Evolutionary conservation across 2,888 invertebrate species (phyloP).

Genomic region (Leuctra nigra): DNA sequence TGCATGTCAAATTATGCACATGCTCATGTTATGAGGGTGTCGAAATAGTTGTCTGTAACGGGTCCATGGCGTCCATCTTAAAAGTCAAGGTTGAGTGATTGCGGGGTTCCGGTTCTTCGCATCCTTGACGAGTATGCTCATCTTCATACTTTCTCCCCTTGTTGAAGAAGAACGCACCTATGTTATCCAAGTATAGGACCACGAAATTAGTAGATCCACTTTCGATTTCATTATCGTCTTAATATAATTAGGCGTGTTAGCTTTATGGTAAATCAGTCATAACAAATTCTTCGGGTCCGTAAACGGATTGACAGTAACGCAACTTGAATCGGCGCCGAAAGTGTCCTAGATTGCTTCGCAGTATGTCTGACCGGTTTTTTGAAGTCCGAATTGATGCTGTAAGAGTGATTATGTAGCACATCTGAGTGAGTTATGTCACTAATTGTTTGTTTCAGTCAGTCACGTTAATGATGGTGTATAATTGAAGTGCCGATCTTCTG

Average conservation of each 20-base stretch:
- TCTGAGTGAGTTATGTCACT: not conserved
- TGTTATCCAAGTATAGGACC: not conserved
- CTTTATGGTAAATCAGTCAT: too few species aligned
- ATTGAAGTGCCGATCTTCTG: too few species aligned
- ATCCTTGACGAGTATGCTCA: constrained; percentile 1
- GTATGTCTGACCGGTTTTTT: constrained; percentile 6
- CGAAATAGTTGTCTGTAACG: too few species aligned
- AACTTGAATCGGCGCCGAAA: not conserved
- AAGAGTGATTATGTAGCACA: not conserved
- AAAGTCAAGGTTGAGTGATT: constrained; percentile 1
- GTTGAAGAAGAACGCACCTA: not conserved
- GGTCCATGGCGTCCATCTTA: too few species aligned
- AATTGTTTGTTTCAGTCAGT: too few species aligned
- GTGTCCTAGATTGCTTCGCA: constrained; percentile 6
- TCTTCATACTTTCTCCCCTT: constrained; percentile 2
- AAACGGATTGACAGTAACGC: not conserved
- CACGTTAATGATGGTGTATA: too few species aligned
- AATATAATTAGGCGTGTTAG: constrained; percentile 1
- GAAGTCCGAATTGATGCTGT: not conserved
- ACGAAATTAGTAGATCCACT: not conserved
- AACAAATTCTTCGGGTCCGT: not conserved
- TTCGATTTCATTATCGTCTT: not conserved
- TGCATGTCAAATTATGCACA: too few species aligned
- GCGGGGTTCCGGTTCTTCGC: not conserved
- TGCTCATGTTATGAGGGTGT: too few species aligned